These are phyloP conservation scores for Origma solitaria DNA, from an alignment of 2,113 vertebrate genomes.

Conservation along the genomic window DNA sequence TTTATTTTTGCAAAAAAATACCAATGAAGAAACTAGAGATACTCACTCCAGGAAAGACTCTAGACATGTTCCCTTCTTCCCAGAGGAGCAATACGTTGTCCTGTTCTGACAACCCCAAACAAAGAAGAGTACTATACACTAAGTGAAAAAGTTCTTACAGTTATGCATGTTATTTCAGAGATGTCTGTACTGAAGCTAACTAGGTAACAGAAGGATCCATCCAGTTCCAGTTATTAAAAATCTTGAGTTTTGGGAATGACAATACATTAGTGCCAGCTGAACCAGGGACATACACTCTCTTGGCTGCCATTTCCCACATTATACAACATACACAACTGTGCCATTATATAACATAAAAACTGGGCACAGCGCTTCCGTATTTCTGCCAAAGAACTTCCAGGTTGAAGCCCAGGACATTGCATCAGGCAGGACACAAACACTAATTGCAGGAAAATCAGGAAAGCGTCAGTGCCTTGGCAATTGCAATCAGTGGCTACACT, in stretches of 20 bases:
- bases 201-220: neutral
- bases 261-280: neutral
- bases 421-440: neutral
- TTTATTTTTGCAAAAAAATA: neutral
- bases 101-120: neutral
- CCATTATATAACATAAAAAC: too few relatives aligned
- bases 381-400: neutral
- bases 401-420: neutral
- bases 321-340: rapidly evolving
- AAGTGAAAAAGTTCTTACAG: neutral
- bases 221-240: neutral
- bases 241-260: neutral
- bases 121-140: neutral
- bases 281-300: neutral
- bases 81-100: neutral
- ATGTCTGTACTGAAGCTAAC: neutral
- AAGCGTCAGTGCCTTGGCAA: neutral
- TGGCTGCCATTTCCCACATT: neutral
- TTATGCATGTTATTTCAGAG: neutral
- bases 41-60: neutral
- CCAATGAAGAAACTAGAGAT: neutral
- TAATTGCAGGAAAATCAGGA: neutral
- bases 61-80: neutral
- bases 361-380: rapidly evolving
- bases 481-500: rapidly evolving